Conservation (phyloP, 2,797 vertebrate genomes). For the Falco berigora region DNA sequence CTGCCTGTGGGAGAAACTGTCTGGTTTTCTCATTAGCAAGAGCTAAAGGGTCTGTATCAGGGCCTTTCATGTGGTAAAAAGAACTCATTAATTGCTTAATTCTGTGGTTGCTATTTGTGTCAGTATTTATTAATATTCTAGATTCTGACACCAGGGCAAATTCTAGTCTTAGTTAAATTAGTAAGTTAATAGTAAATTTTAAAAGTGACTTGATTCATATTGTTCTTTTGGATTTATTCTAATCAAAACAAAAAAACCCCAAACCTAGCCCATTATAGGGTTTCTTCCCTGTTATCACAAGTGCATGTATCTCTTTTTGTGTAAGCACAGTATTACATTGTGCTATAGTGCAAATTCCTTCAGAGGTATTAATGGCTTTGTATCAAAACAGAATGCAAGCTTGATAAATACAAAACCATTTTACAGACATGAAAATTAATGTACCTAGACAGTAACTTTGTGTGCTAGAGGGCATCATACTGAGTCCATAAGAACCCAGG, state of each 20-base stretch:
- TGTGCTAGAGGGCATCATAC: not conserved
- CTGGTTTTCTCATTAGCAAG: slow-evolving; percentile 59
- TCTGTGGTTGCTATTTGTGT: slow-evolving; percentile 50
- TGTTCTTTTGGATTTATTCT: slow-evolving; percentile 33
- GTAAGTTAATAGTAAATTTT: not conserved
- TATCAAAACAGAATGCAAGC: not conserved
- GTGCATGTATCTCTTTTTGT: not conserved
- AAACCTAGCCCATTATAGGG: not conserved
- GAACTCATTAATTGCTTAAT: slow-evolving; percentile 59
- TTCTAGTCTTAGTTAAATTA: slow-evolving; percentile 45
- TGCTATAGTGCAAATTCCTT: not conserved
- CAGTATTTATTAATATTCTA: slow-evolving; percentile 60
- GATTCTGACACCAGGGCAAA: slow-evolving; percentile 20
- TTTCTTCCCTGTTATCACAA: not conserved
- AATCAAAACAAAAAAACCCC: not conserved
- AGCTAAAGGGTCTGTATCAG: slow-evolving; percentile 48
- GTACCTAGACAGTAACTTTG: not conserved
- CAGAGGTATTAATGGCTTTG: not conserved
- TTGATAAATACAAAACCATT: not conserved
- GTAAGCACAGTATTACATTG: not conserved
- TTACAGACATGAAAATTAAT: not conserved
- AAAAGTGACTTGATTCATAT: not conserved
- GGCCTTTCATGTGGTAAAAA: slow-evolving; percentile 55
- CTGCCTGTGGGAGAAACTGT: slow-evolving; percentile 57
- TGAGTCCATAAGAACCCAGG: not conserved